Base-by-base conservation (phyloP, 1,140 invertebrate genomes). In the Frieseomelitta varia region DNA sequence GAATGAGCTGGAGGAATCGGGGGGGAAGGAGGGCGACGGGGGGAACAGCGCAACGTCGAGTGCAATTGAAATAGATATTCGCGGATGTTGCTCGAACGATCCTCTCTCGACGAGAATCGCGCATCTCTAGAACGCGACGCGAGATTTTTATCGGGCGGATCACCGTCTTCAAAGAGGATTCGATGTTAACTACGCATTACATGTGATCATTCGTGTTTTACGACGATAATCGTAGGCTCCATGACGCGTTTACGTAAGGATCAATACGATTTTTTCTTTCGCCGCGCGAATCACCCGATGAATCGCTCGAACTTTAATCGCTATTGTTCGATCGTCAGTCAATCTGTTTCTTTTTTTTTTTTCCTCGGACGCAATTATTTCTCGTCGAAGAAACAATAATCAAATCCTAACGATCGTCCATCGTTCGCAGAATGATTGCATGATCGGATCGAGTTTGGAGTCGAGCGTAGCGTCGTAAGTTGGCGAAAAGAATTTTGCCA, bases 41-140 rank as follows among this genome's bases (percentile, higher is more conserved):
- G 55, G 10, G 56, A 71, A 79, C 47, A 67, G 65, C 74, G 27
- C 39, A n/a, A 51, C 63, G 74, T 77, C 51, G 53, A 21, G 53
- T 24, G 63, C 69, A 83, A 83, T 83, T 78, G 81, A 83, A 83
- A 83, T 78, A 83, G 65, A 24, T n/a, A 78, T 78, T 78, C 74
- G 81, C 74, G 39, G 81, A 78, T 78, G 34, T 69, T 27, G 19
- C 75, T 27, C 79, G 79, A 8, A 12, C 51, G 58, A 56, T 30
- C 8, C 19, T 56, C 14, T 27, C 24, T 69, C 51, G 30, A 69
- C 81, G 68, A 30, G 30, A 82, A 30, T 67, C 63, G n/a, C 51
- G 81, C 61, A 47, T 53, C 30, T 39, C 3, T 55, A 1, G 61
- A 19, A 47, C 72, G 39, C 39, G 71, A 39, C 15, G 34, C 21